These are phyloP conservation scores for Hippocampus barbouri DNA, from an alignment of 2,113 vertebrate species.

Conservation along the genomic window DNA sequence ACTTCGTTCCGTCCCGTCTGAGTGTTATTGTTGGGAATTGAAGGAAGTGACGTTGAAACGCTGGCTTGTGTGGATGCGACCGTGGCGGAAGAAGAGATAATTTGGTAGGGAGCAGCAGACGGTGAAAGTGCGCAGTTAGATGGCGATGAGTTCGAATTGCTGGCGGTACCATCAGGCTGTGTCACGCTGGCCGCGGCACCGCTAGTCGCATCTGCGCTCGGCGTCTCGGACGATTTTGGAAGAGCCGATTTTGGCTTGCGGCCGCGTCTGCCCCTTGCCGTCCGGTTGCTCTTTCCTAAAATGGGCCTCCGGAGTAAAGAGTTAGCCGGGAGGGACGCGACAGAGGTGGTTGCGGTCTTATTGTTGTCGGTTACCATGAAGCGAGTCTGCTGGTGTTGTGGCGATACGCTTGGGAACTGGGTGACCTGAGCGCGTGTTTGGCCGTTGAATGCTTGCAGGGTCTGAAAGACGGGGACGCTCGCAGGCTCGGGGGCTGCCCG, in stretches of 20 bases:
- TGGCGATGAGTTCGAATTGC: slow-evolving; percentile 5
- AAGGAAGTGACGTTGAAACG: background rate
- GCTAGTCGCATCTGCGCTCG: slow-evolving; percentile 18
- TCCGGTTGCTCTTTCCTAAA: slow-evolving; percentile 67
- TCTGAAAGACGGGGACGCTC: slow-evolving; percentile 66
- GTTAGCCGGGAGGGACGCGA: slow-evolving; percentile 40
- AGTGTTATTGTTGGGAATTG: slow-evolving; percentile 16
- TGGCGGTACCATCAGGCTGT: slow-evolving; percentile 5
- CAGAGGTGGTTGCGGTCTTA: slow-evolving; percentile 39
- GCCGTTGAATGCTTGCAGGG: slow-evolving; percentile 66
- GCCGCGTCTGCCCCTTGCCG: slow-evolving; percentile 65
- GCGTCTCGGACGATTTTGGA: slow-evolving; percentile 37
- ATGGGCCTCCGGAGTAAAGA: slow-evolving; percentile 64
- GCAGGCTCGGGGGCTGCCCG: slow-evolving; percentile 56
- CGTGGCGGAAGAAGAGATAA: slow-evolving; percentile 17
- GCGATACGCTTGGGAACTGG: slow-evolving; percentile 61
- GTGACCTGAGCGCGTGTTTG: slow-evolving; percentile 64
- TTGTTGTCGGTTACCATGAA: slow-evolving; percentile 66
- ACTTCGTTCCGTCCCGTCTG: slow-evolving; percentile 27
- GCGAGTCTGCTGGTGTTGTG: slow-evolving; percentile 70
- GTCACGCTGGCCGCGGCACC: slow-evolving; percentile 10
- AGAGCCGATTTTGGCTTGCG: slow-evolving; percentile 66
- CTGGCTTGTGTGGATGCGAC: slow-evolving; percentile 13
- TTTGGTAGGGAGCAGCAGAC: slow-evolving; percentile 20
- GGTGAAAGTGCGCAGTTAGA: slow-evolving; percentile 16